Conservation (phyloP, 2,797 vertebrate genomes). For the Manis pentadactyla region DNA sequence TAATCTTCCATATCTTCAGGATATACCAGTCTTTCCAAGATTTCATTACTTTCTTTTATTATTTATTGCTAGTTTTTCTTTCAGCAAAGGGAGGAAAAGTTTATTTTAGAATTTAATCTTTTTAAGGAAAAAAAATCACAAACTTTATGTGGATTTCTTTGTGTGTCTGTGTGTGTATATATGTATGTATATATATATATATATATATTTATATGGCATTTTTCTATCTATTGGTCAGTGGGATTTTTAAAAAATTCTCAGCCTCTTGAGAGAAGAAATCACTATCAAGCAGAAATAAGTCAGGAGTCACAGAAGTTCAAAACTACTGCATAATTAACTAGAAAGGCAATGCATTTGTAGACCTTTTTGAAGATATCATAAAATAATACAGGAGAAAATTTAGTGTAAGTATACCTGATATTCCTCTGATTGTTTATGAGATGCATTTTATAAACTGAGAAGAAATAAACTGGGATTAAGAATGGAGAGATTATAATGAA, state of each 20-base stretch:
- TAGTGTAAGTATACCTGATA: not conserved
- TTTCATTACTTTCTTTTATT: constrained; percentile 15
- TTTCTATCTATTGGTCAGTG: not conserved
- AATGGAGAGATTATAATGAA: not conserved
- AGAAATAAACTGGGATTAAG: not conserved
- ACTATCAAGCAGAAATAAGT: not conserved
- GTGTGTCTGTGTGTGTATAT: too few relatives aligned
- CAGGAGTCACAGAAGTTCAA: not conserved
- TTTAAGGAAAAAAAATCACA: not conserved
- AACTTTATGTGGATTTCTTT: not conserved
- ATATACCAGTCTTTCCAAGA: not conserved
- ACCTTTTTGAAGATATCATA: not conserved
- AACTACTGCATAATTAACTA: not conserved
- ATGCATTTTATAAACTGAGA: not conserved
- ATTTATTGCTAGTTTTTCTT: not conserved
- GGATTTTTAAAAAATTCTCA: constrained; percentile 24
- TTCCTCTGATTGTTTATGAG: not conserved
- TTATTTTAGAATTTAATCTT: constrained; percentile 23
- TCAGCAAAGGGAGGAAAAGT: not conserved
- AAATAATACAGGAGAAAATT: not conserved
- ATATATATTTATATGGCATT: not conserved
- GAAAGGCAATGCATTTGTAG: not conserved
- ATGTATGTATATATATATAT: too few relatives aligned
- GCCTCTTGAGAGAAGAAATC: not conserved
- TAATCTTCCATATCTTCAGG: not conserved